Evolutionary conservation across 2,113 vertebrate species (phyloP).

Genomic region (Lucifuga dentata): DNA sequence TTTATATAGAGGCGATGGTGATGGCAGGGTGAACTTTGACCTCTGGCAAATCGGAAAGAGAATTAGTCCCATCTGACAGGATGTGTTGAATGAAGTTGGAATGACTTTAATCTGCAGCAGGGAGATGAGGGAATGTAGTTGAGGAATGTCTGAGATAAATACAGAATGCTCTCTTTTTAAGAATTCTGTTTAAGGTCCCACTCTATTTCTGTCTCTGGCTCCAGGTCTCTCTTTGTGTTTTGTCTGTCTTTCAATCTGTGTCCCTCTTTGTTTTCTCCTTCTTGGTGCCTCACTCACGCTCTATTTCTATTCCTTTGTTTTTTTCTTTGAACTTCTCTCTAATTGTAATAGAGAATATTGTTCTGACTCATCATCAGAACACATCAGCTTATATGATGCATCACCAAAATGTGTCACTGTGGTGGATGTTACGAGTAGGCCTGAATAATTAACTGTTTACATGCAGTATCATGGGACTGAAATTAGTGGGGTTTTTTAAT

Average conservation of each 20-base stretch:
- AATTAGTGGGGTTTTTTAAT: too few relatives aligned
- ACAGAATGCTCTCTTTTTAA: constrained; percentile 23
- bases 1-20: constrained; percentile 27
- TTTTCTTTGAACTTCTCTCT: constrained; percentile 1
- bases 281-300: neutral
- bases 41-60: constrained; percentile 36
- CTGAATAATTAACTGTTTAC: too few relatives aligned
- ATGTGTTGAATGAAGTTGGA: constrained; percentile 37
- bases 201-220: too few relatives aligned
- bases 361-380: constrained; percentile 16
- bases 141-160: constrained; percentile 10
- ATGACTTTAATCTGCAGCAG: constrained; percentile 34
- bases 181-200: neutral
- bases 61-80: constrained; percentile 45
- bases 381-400: neutral
- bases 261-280: too few relatives aligned
- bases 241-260: neutral
- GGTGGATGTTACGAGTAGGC: too few relatives aligned
- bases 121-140: constrained; percentile 11
- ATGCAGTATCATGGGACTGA: too few relatives aligned
- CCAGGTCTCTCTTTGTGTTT: too few relatives aligned
- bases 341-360: neutral
- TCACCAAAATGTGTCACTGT: neutral
- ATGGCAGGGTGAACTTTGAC: constrained; percentile 43
- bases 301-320: neutral